phyloP scores from a whole-genome alignment of 2,113 vertebrate genomes.

The Nothoprocta pentlandii region DNA sequence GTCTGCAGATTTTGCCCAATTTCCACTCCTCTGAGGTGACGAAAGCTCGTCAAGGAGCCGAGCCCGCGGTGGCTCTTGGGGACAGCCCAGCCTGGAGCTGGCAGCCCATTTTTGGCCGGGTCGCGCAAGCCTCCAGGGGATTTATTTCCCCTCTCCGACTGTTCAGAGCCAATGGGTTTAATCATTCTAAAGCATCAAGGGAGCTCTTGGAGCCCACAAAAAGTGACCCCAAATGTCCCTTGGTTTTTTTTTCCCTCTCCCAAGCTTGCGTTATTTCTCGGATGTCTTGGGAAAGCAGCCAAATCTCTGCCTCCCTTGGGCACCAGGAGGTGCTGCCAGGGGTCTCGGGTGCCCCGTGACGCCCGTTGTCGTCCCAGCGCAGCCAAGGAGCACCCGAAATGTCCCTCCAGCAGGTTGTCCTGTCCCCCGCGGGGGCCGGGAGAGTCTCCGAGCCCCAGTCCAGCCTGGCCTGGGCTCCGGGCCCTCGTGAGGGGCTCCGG shows the following conservation, averaged over 20 bases:
- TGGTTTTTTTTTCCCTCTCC: too few relatives aligned
- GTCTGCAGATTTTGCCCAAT: neutral
- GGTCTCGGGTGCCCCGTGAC: neutral
- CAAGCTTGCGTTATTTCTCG: too few relatives aligned
- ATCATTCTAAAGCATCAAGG: neutral
- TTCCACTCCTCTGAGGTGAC: neutral
- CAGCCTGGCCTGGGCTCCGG: too few relatives aligned
- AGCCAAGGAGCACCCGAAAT: neutral
- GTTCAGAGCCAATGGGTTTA: neutral
- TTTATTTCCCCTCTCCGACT: neutral
- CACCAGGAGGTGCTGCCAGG: neutral
- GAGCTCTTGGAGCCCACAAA: neutral
- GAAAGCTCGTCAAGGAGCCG: slow-evolving; percentile 19
- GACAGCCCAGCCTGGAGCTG: neutral
- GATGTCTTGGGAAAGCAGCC: neutral
- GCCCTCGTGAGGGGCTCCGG: too few relatives aligned
- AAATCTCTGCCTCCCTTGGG: neutral
- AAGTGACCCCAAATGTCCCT: neutral
- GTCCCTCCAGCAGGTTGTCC: neutral
- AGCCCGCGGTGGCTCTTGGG: neutral
- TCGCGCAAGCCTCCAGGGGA: accelerated
- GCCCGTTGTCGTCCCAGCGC: neutral
- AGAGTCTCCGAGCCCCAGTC: too few relatives aligned
- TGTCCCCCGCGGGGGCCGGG: neutral
- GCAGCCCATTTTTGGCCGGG: neutral